Evolutionary conservation across 1,140 invertebrate species (phyloP), one percentile per base, ranked within the genome.

Genomic region (Orussus abietinus): DNA sequence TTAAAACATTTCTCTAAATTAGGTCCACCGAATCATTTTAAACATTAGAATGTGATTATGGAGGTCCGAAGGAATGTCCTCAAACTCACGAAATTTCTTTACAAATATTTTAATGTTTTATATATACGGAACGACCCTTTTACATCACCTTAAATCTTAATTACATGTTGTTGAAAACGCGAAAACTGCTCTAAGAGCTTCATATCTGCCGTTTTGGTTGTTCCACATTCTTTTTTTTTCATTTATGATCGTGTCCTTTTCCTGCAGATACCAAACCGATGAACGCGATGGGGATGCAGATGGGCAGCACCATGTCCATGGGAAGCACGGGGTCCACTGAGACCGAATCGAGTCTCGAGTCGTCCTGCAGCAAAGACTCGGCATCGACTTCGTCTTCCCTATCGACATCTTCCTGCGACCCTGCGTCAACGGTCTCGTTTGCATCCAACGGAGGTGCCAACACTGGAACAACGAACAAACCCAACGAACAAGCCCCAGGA

Each of bases 271-370:
- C 59, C 9, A 71, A 72, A 43, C 66, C 66, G 13, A 72, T 71
- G 57, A 72, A 69, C 36, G 66, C 61, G 3, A 69, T 69, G 66
- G 66, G 67, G 3, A 63, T 70, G 47, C 68, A 72, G 54, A 72
- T 72, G 69, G 69, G 69, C 11, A 72, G 69, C 38, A 72, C 68
- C 3, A 66, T 72, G 57, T 72, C 69, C 15, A 72, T 72, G 69
- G 69, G 69, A 15, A 69, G 66, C 30, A 73, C 69, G 12, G 69
- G 69, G n/a, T 73, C 68, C 5, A 73, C 68, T 7, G 69, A 73
- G 21, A 73, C 69, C 0, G 69, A 73, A 32, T 73, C 69, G n/a
- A 69, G 66, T 36, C 50, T 71, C 1, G 69, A 73, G 47, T 71
- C 64, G 5, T 67, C 69, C 3, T 71, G 69, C 30, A 58, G 69